Percentiles rank a stretch among this genome's conserved stretches.
phyloP scores from a whole-genome alignment of 2,113 vertebrate species.

The Strix aluco region DNA sequence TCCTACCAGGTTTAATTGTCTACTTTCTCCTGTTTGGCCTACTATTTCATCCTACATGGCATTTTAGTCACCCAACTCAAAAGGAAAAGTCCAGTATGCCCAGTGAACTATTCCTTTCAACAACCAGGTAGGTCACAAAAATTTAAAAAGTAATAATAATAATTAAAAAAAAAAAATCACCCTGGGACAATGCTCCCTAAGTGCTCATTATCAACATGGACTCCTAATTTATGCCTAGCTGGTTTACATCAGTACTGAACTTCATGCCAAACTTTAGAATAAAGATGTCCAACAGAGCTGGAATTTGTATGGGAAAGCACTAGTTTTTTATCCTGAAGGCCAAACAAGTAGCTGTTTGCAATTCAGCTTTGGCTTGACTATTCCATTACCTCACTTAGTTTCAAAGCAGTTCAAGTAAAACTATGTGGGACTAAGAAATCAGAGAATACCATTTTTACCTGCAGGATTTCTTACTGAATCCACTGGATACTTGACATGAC shows the following conservation, averaged over 20 bases:
- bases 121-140: not conserved
- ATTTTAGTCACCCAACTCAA: not conserved
- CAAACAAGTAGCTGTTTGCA: slow-evolving; percentile 53
- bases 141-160: not conserved
- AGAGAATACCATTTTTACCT: not conserved
- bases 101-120: not conserved
- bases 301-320: slow-evolving; percentile 23
- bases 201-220: not conserved
- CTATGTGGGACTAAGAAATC: not conserved
- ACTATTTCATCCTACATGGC: not conserved
- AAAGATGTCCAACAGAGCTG: slow-evolving; percentile 36
- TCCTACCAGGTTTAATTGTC: not conserved
- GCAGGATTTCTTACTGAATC: not conserved
- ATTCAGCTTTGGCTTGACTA: slow-evolving; percentile 17
- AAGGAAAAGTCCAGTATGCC: not conserved
- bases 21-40: not conserved
- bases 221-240: slow-evolving; percentile 10
- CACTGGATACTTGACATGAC: not conserved
- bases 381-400: not conserved
- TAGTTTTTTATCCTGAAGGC: slow-evolving; percentile 29
- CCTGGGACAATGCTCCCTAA: not conserved
- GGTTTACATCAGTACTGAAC: slow-evolving; percentile 20
- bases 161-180: not conserved
- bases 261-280: slow-evolving; percentile 16
- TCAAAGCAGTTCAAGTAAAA: slow-evolving; percentile 13